Conservation (phyloP, 2,888 invertebrate genomes). For the Xestoiulus laeticollis region DNA sequence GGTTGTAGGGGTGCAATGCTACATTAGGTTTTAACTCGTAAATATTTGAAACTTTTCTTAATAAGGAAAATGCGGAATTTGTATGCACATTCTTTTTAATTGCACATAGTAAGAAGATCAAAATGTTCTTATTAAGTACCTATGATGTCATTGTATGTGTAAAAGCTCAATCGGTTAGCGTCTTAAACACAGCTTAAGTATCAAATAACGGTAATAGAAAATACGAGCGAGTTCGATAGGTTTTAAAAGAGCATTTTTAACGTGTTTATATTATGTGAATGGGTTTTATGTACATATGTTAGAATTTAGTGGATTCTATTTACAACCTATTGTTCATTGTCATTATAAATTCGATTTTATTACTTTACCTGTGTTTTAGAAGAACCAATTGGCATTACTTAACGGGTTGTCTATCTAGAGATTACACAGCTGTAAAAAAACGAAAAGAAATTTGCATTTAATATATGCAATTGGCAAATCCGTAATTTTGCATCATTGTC, state of each 20-base stretch:
- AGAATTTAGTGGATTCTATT: neutral
- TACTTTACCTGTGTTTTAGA: neutral
- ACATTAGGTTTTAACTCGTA: neutral
- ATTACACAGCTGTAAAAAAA: neutral
- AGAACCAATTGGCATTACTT: neutral
- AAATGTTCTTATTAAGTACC: neutral
- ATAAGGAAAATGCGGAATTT: neutral
- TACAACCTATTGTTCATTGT: neutral
- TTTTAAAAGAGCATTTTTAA: neutral
- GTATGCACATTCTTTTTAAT: neutral
- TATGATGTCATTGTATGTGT: neutral
- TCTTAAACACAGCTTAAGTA: neutral
- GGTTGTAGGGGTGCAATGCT: neutral
- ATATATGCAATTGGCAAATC: neutral
- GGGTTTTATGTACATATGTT: neutral
- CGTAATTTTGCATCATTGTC: neutral
- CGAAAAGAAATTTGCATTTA: neutral
- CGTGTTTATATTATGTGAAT: neutral
- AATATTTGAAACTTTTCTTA: neutral
- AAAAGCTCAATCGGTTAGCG: neutral
- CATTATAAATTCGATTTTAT: neutral
- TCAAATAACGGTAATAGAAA: neutral
- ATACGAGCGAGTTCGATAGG: neutral
- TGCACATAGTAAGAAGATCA: neutral
- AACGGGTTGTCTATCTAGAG: neutral